phyloP scores from a whole-genome alignment of 2,113 vertebrate species.

The Syngnathus floridae region DNA sequence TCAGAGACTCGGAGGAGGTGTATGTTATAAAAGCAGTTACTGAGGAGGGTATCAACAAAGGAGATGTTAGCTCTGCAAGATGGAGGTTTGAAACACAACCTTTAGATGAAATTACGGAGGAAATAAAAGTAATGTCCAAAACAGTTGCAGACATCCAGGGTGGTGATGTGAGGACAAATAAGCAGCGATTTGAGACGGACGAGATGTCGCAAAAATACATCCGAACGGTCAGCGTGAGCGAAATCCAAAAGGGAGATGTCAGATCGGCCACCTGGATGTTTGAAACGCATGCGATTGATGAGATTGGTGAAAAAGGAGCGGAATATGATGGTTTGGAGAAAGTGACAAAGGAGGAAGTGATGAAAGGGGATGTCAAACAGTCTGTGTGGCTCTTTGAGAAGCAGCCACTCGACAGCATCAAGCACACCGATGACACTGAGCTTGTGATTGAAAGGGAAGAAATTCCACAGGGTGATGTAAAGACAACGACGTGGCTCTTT shows the following conservation, averaged over 20 bases:
- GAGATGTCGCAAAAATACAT: constrained; percentile 69
- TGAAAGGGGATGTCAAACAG: constrained; percentile 85
- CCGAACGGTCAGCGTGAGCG: constrained; percentile 84
- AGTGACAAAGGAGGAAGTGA: constrained; percentile 80
- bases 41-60: constrained; percentile 84
- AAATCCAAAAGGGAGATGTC: constrained; percentile 85
- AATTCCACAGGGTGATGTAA: constrained; percentile 83
- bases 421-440: constrained; percentile 67
- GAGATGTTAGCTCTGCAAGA: constrained; percentile 80
- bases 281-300: constrained; percentile 82
- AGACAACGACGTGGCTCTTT: constrained; percentile 87
- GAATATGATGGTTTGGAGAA: constrained; percentile 77
- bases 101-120: constrained; percentile 80
- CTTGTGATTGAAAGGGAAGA: constrained; percentile 68
- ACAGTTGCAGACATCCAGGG: constrained; percentile 75
- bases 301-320: constrained; percentile 72
- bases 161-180: constrained; percentile 78
- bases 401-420: constrained; percentile 79
- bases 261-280: constrained; percentile 88
- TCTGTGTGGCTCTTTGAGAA: constrained; percentile 92
- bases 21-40: constrained; percentile 89
- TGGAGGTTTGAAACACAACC: constrained; percentile 90
- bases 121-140: constrained; percentile 67
- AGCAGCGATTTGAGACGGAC: constrained; percentile 78
- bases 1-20: constrained; percentile 79